Base-by-base conservation (phyloP, 1,140 invertebrate species). In the Phymorhynchus buccinoides region DNA sequence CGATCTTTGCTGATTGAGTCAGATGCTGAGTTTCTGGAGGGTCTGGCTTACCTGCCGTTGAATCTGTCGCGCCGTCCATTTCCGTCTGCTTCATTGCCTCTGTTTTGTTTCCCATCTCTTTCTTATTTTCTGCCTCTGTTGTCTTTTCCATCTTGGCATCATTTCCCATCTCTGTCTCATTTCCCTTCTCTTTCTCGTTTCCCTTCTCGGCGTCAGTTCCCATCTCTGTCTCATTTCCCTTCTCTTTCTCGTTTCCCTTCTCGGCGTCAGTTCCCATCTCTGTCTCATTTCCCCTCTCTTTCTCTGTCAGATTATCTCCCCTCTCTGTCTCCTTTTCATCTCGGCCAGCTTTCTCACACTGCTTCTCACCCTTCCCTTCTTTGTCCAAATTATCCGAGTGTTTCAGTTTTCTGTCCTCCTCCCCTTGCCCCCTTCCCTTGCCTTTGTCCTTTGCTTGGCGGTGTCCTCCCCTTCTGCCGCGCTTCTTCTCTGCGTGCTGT, bases 371-470 rank as follows among this genome's bases (percentile, higher is more conserved):
- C n/a, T n/a, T n/a, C 27, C 12, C 27, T 56, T 12, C 27, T 56
- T 12, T 27, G 52, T 56, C 12, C 12, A 27, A 56, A 12, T 56
- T 14, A 56, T 27, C 27, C 52, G 12, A 56, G 12, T 27, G 27
- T 56, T 56, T 56, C 12, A 56, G 12, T 56, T 27, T 56, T 56
- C 52, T 56, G 52, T 56, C 73, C 68, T 39, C 73, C 44, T 22
- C 12, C n/a, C n/a, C n/a, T n/a, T n/a, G n/a, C 18, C 73, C 37
- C 48, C 71, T 82, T 71, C 30, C 73, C 79, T 80, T 87, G 73
- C 71, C 79, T n/a, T 77, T 77, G n/a, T 80, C 81, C 35, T 85
- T 86, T n/a, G n/a, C 37, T 39, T 77, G n/a, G n/a, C n/a, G n/a
- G n/a, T n/a, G n/a, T n/a, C n/a, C n/a, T n/a, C n/a, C 39, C 41